Evolutionary conservation across 2,113 vertebrate species (phyloP).

Genomic region (Muscicapa adusta): DNA sequence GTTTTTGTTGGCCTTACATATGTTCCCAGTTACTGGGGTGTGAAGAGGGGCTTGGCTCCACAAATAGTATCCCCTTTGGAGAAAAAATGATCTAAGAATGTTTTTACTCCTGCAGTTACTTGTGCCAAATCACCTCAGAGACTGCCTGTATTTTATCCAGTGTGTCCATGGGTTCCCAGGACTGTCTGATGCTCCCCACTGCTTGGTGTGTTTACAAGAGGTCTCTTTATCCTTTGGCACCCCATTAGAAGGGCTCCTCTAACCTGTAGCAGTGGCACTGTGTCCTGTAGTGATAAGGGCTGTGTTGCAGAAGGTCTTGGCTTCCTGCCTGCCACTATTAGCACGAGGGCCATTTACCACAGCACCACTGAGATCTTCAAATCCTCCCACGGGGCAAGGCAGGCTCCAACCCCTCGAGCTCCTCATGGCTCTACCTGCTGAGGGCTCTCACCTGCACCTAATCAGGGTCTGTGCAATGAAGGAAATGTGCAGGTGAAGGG

Average conservation of each 20-base stretch:
- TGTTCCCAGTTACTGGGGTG: not conserved
- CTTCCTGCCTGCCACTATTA: not conserved
- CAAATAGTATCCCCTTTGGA: not conserved
- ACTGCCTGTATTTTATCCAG: not conserved
- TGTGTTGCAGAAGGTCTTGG: not conserved
- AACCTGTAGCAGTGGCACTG: fast-evolving
- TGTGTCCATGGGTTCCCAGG: not conserved
- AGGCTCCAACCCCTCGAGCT: not conserved
- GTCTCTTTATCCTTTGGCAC: not conserved
- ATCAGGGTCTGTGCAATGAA: not conserved
- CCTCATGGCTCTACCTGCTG: not conserved
- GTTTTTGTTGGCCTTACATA: not conserved
- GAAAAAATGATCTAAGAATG: not conserved
- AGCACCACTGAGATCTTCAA: not conserved
- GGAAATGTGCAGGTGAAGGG: not conserved
- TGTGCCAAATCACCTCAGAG: not conserved
- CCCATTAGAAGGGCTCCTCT: not conserved
- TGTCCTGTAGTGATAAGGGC: not conserved
- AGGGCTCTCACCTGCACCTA: not conserved
- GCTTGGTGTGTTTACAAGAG: not conserved
- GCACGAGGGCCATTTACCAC: not conserved
- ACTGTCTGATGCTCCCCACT: not conserved
- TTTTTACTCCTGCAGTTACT: not conserved
- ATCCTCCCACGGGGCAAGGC: not conserved
- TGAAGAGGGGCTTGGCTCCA: not conserved